Evolutionary conservation across 2,797 vertebrate genomes (phyloP).

Genomic region (Rhinella marina): DNA sequence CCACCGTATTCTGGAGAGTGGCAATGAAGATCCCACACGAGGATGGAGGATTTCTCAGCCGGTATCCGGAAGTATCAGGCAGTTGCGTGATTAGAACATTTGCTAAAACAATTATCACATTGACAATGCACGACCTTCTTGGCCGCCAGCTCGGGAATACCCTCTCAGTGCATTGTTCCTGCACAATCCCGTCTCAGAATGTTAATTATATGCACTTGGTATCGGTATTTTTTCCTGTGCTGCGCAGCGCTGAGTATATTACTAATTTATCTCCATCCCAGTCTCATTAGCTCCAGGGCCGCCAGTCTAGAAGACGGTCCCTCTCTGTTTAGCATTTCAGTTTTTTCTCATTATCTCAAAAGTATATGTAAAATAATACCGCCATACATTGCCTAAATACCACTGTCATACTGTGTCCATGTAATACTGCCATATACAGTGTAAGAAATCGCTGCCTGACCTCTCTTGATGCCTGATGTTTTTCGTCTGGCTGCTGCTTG

Average conservation of each 20-base stretch:
- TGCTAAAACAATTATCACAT: slow-evolving; percentile 38
- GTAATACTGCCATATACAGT: background rate
- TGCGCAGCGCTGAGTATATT: background rate
- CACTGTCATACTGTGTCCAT: background rate
- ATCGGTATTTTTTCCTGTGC: background rate
- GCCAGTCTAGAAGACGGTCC: background rate
- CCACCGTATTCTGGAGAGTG: background rate
- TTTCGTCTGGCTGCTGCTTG: no score
- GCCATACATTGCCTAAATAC: background rate
- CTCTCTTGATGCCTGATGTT: no score
- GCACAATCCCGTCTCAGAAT: slow-evolving; percentile 44
- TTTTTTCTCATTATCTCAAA: background rate
- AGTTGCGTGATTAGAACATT: slow-evolving; percentile 43
- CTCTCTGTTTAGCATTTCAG: background rate
- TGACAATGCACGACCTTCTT: slow-evolving; percentile 30
- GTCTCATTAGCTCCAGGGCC: background rate
- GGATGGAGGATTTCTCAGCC: slow-evolving; percentile 18
- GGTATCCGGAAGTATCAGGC: slow-evolving; percentile 26
- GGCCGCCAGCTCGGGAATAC: background rate
- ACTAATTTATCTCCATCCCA: background rate
- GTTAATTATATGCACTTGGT: slow-evolving; percentile 34
- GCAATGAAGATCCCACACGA: background rate
- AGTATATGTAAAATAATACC: background rate
- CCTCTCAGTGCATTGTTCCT: slow-evolving; percentile 25
- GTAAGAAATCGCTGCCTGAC: background rate